Percentiles rank a stretch among this genome's conserved stretches.
Evolutionary conservation across 2,888 invertebrate genomes (phyloP).

Genomic region (Machimus rusticus): DNA sequence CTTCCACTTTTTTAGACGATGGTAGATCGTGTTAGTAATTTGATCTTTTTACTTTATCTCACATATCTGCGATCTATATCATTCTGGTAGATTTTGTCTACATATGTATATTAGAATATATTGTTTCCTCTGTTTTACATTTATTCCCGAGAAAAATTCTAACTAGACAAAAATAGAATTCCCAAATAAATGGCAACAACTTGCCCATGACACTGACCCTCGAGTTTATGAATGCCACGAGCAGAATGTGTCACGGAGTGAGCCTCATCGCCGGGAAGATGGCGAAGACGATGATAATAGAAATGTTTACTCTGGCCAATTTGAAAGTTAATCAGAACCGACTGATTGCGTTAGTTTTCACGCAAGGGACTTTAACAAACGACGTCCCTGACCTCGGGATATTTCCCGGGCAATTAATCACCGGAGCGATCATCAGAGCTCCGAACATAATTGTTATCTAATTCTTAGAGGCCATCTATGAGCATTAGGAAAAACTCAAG

Average conservation of each 20-base stretch:
- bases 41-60: background rate
- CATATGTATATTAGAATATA: background rate
- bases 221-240: background rate
- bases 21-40: background rate
- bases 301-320: background rate
- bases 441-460: background rate
- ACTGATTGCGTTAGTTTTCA: background rate
- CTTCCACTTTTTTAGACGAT: background rate
- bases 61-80: background rate
- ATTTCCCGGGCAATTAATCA: background rate
- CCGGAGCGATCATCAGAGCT: background rate
- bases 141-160: background rate
- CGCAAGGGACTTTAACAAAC: background rate
- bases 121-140: background rate
- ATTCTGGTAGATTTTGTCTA: background rate
- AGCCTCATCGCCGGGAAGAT: background rate
- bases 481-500: background rate
- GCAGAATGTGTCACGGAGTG: background rate
- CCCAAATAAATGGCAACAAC: background rate
- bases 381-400: background rate
- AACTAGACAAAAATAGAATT: background rate
- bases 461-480: background rate
- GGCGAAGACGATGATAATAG: background rate
- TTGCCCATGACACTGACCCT: background rate
- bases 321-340: background rate